Evolutionary conservation across 2,113 vertebrate species (phyloP).

Genomic region (Propithecus coquereli): DNA sequence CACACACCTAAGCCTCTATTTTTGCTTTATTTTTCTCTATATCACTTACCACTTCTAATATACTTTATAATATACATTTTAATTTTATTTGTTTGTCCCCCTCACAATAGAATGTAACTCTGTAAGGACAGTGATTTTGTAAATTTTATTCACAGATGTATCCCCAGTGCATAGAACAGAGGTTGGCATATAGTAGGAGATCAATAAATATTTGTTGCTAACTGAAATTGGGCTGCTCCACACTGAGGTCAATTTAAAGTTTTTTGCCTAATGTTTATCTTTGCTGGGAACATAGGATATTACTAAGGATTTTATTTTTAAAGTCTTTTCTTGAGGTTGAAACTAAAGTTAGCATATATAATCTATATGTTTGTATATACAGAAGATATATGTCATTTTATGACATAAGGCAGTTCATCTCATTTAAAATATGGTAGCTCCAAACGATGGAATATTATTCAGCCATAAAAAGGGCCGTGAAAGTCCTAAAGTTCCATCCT

Average conservation of each 20-base stretch:
- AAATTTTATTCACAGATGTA: neutral
- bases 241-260: neutral
- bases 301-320: constrained; percentile 29
- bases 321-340: neutral
- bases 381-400: too few relatives aligned
- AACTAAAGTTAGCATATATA: too few relatives aligned
- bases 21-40: neutral
- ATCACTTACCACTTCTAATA: neutral
- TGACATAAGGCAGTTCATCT: too few relatives aligned
- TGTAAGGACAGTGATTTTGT: neutral
- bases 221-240: neutral
- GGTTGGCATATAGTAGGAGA: neutral
- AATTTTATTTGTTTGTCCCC: neutral
- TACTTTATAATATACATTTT: neutral
- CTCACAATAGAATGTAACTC: neutral
- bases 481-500: neutral
- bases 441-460: neutral
- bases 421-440: too few relatives aligned
- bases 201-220: neutral
- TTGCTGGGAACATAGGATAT: neutral
- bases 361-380: too few relatives aligned
- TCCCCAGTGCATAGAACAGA: neutral
- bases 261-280: neutral
- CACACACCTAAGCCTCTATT: neutral
- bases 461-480: neutral